These are phyloP conservation scores for Dione juno DNA, from an alignment of 2,888 invertebrate genomes.

Conservation along the genomic window DNA sequence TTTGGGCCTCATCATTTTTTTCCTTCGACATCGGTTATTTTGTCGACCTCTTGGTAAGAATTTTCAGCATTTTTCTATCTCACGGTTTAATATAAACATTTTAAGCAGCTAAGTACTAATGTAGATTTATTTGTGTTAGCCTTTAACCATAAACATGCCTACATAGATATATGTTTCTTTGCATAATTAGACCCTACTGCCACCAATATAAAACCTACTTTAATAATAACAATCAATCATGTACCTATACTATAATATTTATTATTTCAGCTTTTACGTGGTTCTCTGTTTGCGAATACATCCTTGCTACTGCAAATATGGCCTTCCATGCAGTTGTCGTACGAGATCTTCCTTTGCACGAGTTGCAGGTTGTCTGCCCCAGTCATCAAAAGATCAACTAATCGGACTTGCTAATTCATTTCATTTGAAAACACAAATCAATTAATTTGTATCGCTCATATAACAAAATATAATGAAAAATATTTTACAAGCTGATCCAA, in stretches of 20 bases:
- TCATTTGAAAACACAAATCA: not conserved
- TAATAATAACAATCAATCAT: too few relatives aligned
- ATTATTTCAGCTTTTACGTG: conserved; percentile 93
- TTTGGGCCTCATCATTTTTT: conserved; percentile 92
- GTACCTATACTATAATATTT: not conserved
- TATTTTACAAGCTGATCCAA: conserved; percentile 3
- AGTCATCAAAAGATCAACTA: conserved; percentile 78
- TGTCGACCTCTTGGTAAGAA: conserved; percentile 94
- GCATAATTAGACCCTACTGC: too few relatives aligned
- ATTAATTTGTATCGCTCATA: conserved; percentile 20
- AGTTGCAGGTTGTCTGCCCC: conserved; percentile 86
- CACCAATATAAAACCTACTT: too few relatives aligned
- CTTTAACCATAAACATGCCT: too few relatives aligned
- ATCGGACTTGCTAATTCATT: conserved; percentile 31
- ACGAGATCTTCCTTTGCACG: conserved; percentile 92
- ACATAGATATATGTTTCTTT: too few relatives aligned
- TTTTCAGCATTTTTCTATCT: too few relatives aligned
- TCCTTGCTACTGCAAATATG: conserved; percentile 96
- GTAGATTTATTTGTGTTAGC: too few relatives aligned
- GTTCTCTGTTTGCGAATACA: conserved; percentile 96
- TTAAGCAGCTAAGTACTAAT: too few relatives aligned
- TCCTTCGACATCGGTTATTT: conserved; percentile 93
- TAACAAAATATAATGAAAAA: conserved; percentile 8
- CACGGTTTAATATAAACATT: too few relatives aligned
- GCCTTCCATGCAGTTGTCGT: conserved; percentile 95